phyloP scores from a whole-genome alignment of 2,797 vertebrate species.

The Scolopax rusticola region DNA sequence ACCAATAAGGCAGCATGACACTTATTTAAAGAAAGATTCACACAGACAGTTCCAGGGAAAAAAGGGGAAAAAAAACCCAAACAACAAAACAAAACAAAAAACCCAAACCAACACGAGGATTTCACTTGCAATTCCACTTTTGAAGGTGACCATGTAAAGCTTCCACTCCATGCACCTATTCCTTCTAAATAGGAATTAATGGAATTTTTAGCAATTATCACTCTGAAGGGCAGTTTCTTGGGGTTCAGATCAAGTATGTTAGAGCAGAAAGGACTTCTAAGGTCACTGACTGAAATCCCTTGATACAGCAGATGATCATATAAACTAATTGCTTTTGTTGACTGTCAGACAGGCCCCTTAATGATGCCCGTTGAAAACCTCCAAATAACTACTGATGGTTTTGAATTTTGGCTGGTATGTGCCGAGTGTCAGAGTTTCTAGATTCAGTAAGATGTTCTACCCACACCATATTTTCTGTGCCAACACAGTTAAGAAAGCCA shows the following conservation, averaged over 20 bases:
- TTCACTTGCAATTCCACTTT: not conserved
- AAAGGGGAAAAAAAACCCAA: not conserved
- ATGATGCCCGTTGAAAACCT: not conserved
- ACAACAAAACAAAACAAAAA: too few relatives aligned
- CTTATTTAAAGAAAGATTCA: not conserved
- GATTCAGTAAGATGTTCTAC: not conserved
- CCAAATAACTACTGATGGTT: not conserved
- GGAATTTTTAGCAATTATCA: not conserved
- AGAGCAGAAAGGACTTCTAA: not conserved
- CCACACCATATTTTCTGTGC: not conserved
- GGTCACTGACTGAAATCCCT: not conserved
- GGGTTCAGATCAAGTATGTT: not conserved
- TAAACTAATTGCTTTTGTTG: not conserved
- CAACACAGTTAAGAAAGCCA: not conserved
- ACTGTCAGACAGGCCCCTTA: not conserved
- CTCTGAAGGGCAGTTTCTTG: not conserved
- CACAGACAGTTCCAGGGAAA: not conserved
- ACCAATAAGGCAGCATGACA: rapidly evolving
- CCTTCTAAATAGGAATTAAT: not conserved
- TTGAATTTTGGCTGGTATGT: not conserved
- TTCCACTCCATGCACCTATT: not conserved
- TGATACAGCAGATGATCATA: not conserved
- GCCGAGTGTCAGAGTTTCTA: not conserved
- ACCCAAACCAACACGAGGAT: not conserved
- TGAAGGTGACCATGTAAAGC: not conserved